Evolutionary conservation across 1,140 invertebrate species (phyloP), one percentile per base, ranked within the genome.

Genomic region (Nasonia longicornis): DNA sequence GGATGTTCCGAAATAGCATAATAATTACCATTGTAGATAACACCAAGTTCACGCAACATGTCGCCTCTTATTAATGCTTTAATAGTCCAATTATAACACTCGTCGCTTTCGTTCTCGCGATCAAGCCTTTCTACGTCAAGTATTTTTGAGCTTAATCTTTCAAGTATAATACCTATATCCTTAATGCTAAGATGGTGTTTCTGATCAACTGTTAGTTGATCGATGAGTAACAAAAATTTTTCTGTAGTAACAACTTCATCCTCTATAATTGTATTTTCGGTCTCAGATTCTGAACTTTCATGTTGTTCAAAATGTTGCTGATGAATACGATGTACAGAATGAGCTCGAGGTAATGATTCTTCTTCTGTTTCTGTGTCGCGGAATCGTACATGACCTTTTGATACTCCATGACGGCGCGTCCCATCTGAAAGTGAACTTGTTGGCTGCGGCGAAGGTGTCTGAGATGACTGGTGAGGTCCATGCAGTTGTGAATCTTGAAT

Each of bases 1-100:
- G 96, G 96, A 91, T 97, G 96, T 90, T 98, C 97, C 84, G 96
- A 97, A 86, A 98, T 97, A 78, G 96, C 96, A 90, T 98, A 98
- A 91, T 97, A 98, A 90, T 97, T 97, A 63, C 96, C 96, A 92
- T 98, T 97, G 90, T 98, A 98, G 87, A 98, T 96, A 77, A 98
- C 96, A 66, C 97, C 97, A 70, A 98, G 92, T 90, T 98, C 96
- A 71, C 96, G 92, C 81, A 98, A 90, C 83, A 96, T 95, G 88
- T 97, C 96, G 69, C 97, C 97, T 69, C 96, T 92, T 84, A 98
- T 97, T 83, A 97, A 96, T 71, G 97, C 96, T 90, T 96, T 96
- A 91, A 97, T 97, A 87, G 96, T 97, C 96, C 97, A 98, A 90
- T 97, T 97, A 92, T 97, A 97, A 89, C 96, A 97, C 89, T 97